Percentiles rank a stretch among this genome's conserved stretches.
These are phyloP conservation scores for Pyrocoelia pectoralis DNA, from an alignment of 2,888 invertebrate genomes.

Conservation along the genomic window DNA sequence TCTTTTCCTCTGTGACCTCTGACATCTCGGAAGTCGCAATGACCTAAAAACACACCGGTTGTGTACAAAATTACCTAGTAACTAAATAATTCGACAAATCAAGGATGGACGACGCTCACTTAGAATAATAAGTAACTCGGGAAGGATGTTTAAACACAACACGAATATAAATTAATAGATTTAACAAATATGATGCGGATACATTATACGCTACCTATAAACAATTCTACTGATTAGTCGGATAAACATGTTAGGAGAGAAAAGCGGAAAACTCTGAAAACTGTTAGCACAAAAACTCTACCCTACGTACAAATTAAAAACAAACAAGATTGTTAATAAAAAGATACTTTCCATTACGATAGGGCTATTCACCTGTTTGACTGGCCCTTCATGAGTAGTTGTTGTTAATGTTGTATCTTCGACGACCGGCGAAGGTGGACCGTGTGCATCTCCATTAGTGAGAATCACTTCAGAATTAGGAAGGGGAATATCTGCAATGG, in stretches of 20 bases:
- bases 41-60: slow-evolving; percentile 37
- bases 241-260: slow-evolving; percentile 41
- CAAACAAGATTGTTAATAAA: slow-evolving; percentile 44
- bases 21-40: slow-evolving; percentile 35
- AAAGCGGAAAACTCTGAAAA: slow-evolving; percentile 30
- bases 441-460: slow-evolving; percentile 58
- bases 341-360: slow-evolving; percentile 47
- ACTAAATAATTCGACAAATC: slow-evolving; percentile 15
- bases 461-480: slow-evolving; percentile 46
- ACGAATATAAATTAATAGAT: slow-evolving; percentile 28
- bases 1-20: slow-evolving; percentile 43
- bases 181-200: slow-evolving; percentile 16
- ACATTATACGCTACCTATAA: slow-evolving; percentile 15
- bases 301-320: background rate
- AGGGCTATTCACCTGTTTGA: slow-evolving; percentile 62
- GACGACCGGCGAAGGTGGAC: slow-evolving; percentile 54
- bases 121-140: slow-evolving; percentile 26
- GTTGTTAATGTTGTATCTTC: slow-evolving; percentile 58
- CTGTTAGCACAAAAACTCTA: slow-evolving; percentile 42
- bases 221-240: slow-evolving; percentile 32
- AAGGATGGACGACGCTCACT: slow-evolving; percentile 21
- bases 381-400: slow-evolving; percentile 65
- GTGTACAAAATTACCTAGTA: background rate
- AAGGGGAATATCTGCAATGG: slow-evolving; percentile 41
- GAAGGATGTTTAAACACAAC: slow-evolving; percentile 29